phyloP scores from a whole-genome alignment of 2,888 invertebrate species.

The Archips crataeganus region DNA sequence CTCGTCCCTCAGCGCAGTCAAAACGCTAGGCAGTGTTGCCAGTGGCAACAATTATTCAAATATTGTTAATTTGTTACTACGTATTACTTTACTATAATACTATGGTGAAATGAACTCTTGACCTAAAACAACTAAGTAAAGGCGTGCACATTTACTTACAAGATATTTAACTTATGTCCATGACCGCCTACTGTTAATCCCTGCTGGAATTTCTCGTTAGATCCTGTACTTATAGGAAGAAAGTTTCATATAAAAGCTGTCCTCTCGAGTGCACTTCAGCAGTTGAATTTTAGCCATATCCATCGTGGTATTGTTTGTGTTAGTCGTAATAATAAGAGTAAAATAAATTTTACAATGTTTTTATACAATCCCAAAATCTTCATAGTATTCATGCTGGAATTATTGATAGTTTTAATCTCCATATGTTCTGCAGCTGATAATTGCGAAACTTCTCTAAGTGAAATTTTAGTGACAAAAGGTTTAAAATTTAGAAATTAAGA shows the following conservation, averaged over 20 bases:
- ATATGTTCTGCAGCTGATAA: constrained; percentile 86
- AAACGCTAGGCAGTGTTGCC: too few species aligned
- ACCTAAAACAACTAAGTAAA: not conserved
- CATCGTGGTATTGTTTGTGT: not conserved
- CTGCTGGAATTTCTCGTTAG: constrained; percentile 44
- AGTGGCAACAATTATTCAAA: too few species aligned
- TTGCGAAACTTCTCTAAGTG: constrained; percentile 94
- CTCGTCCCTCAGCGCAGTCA: too few species aligned
- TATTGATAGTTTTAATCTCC: constrained; percentile 44
- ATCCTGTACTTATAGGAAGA: constrained; percentile 16
- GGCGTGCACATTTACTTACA: constrained; percentile 48
- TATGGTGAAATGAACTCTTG: not conserved
- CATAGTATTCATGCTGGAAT: constrained; percentile 40
- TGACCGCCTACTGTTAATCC: constrained; percentile 58
- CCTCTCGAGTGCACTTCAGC: not conserved
- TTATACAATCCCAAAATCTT: constrained; percentile 9
- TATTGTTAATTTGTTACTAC: too few species aligned
- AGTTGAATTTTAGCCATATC: constrained; percentile 7
- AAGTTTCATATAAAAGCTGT: constrained; percentile 28
- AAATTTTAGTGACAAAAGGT: constrained; percentile 95
- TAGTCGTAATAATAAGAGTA: not conserved
- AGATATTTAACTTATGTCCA: constrained; percentile 59
- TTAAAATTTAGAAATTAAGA: not conserved
- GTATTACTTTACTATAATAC: not conserved
- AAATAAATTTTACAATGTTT: constrained; percentile 12